A percentile compares a stretch with the other conserved stretches of the same genome.
These are phyloP conservation scores for Glaucidium brasilianum DNA, from an alignment of 2,113 vertebrate genomes.

Conservation along the genomic window DNA sequence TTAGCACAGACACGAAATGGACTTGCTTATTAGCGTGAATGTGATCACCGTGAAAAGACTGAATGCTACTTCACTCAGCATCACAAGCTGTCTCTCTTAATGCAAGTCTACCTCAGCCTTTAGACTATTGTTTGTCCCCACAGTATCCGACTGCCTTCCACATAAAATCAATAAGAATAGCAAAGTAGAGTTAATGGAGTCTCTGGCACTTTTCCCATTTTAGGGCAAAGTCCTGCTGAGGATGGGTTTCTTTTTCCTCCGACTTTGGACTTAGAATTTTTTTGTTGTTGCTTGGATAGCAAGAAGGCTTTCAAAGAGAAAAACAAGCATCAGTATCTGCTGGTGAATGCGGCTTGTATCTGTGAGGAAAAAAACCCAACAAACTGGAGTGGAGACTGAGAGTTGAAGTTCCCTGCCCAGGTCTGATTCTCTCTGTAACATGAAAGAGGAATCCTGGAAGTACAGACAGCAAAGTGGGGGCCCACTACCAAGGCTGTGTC, in stretches of 20 bases:
- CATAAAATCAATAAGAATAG: not conserved
- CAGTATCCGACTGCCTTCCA: not conserved
- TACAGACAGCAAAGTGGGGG: not conserved
- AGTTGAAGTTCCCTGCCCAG: not conserved
- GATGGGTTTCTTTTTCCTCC: not conserved
- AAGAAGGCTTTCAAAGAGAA: not conserved
- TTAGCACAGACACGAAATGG: not conserved
- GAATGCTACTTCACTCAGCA: not conserved
- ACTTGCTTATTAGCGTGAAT: not conserved
- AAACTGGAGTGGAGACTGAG: fast-evolving
- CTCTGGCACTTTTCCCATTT: slow-evolving; percentile 41
- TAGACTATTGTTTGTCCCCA: not conserved
- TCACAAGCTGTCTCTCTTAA: not conserved
- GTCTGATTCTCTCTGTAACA: not conserved
- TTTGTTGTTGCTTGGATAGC: not conserved
- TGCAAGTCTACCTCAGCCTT: not conserved
- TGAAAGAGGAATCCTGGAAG: not conserved
- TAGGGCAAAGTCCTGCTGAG: slow-evolving; percentile 10
- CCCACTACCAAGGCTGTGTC: not conserved
- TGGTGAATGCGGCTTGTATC: not conserved
- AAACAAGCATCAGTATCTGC: not conserved
- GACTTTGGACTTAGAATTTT: not conserved
- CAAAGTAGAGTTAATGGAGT: slow-evolving; percentile 41
- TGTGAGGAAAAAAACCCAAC: not conserved
- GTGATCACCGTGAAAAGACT: not conserved